These are phyloP conservation scores for Tetramorium simillimum DNA, from an alignment of 1,140 invertebrate genomes.

Conservation along the genomic window DNA sequence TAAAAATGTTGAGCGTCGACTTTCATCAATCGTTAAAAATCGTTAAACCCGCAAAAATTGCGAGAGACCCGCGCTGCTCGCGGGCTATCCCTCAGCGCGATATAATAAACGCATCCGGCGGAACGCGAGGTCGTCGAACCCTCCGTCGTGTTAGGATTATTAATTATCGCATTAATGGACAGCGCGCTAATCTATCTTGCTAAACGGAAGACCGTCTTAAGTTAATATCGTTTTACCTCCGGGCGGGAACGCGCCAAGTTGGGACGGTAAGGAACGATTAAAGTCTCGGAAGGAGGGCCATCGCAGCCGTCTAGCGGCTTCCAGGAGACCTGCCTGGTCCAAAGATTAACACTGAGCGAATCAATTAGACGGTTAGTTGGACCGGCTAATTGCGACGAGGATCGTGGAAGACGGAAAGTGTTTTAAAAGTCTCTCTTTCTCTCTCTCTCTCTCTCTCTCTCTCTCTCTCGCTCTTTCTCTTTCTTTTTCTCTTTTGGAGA, in stretches of 20 bases:
- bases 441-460: too few relatives aligned
- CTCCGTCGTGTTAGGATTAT: slow-evolving; percentile 55
- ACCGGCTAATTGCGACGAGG: slow-evolving; percentile 79
- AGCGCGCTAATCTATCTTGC: slow-evolving; percentile 52
- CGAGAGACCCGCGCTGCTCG: neutral
- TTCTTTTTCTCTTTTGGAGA: too few relatives aligned
- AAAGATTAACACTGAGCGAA: slow-evolving; percentile 81
- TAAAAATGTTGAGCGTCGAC: neutral
- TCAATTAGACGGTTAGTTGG: slow-evolving; percentile 81
- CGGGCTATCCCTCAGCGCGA: neutral
- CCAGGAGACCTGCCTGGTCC: slow-evolving; percentile 57
- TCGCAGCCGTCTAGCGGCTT: slow-evolving; percentile 23
- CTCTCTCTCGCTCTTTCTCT: too few relatives aligned
- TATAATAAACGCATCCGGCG: slow-evolving; percentile 46
- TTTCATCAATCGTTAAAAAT: neutral
- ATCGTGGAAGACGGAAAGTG: slow-evolving; percentile 61
- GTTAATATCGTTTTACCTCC: slow-evolving; percentile 76
- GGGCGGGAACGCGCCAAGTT: slow-evolving; percentile 76
- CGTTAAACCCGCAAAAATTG: neutral
- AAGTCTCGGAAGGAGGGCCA: slow-evolving; percentile 70
- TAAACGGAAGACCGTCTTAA: slow-evolving; percentile 73
- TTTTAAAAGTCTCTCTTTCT: neutral
- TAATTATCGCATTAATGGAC: slow-evolving; percentile 70
- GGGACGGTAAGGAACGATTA: slow-evolving; percentile 76
- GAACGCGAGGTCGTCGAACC: slow-evolving; percentile 33